These are phyloP conservation scores for Thymallus thymallus DNA, from an alignment of 2,113 vertebrate species.

Conservation along the genomic window DNA sequence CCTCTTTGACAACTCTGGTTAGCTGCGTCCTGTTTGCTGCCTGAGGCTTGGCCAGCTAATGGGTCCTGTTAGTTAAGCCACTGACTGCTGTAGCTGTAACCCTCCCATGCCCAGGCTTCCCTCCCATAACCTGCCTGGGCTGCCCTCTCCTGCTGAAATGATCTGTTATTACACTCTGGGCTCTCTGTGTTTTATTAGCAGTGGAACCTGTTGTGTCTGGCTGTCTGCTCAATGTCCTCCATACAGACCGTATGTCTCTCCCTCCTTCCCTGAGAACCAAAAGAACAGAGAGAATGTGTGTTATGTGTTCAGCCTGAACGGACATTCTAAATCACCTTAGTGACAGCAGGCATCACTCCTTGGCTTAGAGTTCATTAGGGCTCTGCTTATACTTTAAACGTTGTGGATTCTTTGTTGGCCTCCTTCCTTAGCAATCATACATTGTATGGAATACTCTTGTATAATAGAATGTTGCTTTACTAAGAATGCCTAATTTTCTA, in stretches of 20 bases:
- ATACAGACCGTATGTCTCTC: neutral
- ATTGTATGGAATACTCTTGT: too few species aligned
- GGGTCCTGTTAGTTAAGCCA: neutral
- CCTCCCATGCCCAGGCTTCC: neutral
- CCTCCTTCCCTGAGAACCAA: neutral
- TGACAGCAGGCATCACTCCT: too few species aligned
- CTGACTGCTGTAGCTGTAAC: neutral
- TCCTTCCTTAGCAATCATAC: too few species aligned
- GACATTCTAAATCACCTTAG: slow-evolving; percentile 26
- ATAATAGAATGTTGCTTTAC: too few species aligned
- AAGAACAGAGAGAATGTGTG: slow-evolving; percentile 43
- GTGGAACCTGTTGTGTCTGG: slow-evolving; percentile 15
- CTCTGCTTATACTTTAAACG: too few species aligned
- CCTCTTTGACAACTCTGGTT: neutral
- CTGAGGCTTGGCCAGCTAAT: neutral
- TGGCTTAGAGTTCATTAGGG: too few species aligned
- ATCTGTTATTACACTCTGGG: slow-evolving; percentile 33
- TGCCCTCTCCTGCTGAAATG: too few species aligned
- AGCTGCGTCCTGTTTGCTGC: neutral
- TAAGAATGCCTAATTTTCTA: too few species aligned
- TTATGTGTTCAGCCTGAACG: slow-evolving; percentile 34
- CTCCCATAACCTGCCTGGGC: too few species aligned
- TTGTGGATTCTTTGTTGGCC: too few species aligned
- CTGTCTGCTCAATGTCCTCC: slow-evolving; percentile 1
- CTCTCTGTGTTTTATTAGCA: slow-evolving; percentile 25